A percentile compares a stretch with the other conserved stretches of the same genome.
Evolutionary conservation across 2,797 vertebrate species (phyloP).

Genomic region (Triplophysa bombifrons): DNA sequence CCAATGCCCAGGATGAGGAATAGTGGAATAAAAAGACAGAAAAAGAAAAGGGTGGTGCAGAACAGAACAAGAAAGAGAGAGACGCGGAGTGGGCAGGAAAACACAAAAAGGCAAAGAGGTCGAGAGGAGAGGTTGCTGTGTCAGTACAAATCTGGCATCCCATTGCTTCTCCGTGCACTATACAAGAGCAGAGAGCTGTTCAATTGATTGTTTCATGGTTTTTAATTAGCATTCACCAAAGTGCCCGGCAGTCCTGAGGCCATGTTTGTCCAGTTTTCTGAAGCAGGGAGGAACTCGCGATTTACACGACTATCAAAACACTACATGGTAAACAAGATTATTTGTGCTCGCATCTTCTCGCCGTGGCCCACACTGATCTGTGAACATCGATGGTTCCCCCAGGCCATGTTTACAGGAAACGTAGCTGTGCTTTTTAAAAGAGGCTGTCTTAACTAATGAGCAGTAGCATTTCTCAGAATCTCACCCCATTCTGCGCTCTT

Average conservation of each 20-base stretch:
- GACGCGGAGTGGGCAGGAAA: not conserved
- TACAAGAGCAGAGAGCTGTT: slow-evolving; percentile 23
- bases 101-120: not conserved
- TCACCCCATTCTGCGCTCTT: not conserved
- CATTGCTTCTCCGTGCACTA: slow-evolving; percentile 24
- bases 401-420: slow-evolving; percentile 33
- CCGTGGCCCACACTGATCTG: slow-evolving; percentile 10
- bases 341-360: slow-evolving; percentile 19
- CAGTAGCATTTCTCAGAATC: not conserved
- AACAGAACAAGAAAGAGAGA: not conserved
- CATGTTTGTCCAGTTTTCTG: slow-evolving; percentile 34
- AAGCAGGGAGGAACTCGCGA: slow-evolving; percentile 11
- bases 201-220: slow-evolving; percentile 51
- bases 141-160: slow-evolving; percentile 27
- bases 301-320: slow-evolving; percentile 35
- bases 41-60: slow-evolving; percentile 1
- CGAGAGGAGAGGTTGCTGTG: slow-evolving; percentile 17
- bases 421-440: slow-evolving; percentile 5
- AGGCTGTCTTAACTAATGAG: slow-evolving; percentile 33
- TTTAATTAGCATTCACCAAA: slow-evolving; percentile 56
- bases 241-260: slow-evolving; percentile 21
- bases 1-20: slow-evolving; percentile 18
- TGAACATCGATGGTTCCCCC: slow-evolving; percentile 28
- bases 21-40: slow-evolving; percentile 1
- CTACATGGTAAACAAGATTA: slow-evolving; percentile 38